Percentiles rank a stretch among this genome's conserved stretches.
Conservation (phyloP, 2,797 vertebrate genomes). For the Synaphobranchus kaupii region DNA sequence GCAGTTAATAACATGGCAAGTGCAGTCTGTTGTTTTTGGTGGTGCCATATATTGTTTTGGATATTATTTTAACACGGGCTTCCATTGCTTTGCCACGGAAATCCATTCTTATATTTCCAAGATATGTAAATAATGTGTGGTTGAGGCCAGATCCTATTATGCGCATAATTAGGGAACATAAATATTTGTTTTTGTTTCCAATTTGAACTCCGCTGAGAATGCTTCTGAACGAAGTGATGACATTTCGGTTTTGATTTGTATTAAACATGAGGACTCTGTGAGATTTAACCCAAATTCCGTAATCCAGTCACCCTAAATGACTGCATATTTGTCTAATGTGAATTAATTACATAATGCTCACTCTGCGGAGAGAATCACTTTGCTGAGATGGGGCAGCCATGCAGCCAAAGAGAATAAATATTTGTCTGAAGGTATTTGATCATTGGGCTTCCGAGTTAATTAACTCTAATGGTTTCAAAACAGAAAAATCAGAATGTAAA, state of each 20-base stretch:
- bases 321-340: background rate
- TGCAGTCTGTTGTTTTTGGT: background rate
- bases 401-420: background rate
- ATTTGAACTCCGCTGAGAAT: background rate
- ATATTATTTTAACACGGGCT: background rate
- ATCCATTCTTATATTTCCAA: background rate
- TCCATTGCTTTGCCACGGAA: background rate
- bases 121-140: constrained; percentile 1
- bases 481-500: background rate
- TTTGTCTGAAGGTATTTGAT: background rate
- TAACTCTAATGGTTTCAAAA: background rate
- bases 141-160: constrained; percentile 6
- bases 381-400: background rate
- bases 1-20: background rate
- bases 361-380: background rate
- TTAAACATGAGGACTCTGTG: constrained; percentile 2
- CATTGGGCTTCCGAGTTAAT: background rate
- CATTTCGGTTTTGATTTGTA: background rate
- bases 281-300: constrained; percentile 15
- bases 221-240: background rate
- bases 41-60: background rate
- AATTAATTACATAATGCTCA: constrained; percentile 4
- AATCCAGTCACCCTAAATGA: constrained; percentile 2
- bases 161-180: constrained; percentile 20
- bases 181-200: constrained; percentile 14